These are phyloP conservation scores for Mamestra configurata DNA, from an alignment of 1,140 invertebrate genomes.

Conservation along the genomic window DNA sequence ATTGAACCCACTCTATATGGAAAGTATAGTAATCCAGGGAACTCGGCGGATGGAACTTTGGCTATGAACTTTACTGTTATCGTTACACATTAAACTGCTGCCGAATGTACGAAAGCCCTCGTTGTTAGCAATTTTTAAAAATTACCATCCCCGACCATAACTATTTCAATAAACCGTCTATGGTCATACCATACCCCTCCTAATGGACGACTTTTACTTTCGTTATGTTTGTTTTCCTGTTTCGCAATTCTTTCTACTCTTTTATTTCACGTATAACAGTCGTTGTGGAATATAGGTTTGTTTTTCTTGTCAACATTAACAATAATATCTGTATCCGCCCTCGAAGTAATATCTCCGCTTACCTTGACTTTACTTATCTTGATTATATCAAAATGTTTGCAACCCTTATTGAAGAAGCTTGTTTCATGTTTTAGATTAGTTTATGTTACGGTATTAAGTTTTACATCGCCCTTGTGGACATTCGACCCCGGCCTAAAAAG, in stretches of 20 bases:
- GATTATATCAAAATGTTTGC: constrained; percentile 21
- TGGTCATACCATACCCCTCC: constrained; percentile 68
- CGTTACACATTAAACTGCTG: constrained; percentile 78
- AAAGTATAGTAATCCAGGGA: constrained; percentile 79
- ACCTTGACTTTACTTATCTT: constrained; percentile 1
- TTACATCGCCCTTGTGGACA: constrained; percentile 15
- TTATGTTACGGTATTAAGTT: constrained; percentile 22
- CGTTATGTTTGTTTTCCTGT: constrained; percentile 71
- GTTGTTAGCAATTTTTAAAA: constrained; percentile 82
- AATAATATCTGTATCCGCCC: constrained; percentile 22
- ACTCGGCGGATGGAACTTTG: constrained; percentile 74
- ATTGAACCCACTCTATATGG: constrained; percentile 74
- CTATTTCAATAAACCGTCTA: constrained; percentile 85
- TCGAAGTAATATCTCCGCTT: constrained; percentile 5
- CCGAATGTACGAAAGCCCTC: constrained; percentile 72
- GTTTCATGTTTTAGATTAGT: constrained; percentile 19
- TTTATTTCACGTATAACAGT: constrained; percentile 61
- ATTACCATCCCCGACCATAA: constrained; percentile 79
- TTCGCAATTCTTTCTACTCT: constrained; percentile 58
- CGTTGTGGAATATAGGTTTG: constrained; percentile 56
- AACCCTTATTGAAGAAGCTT: constrained; percentile 22
- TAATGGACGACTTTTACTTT: constrained; percentile 82
- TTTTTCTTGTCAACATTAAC: constrained; percentile 47
- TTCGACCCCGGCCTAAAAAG: constrained; percentile 19
- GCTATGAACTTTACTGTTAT: constrained; percentile 87